Evolutionary conservation across 2,113 vertebrate genomes (phyloP).

Genomic region (Pleuronectes platessa): DNA sequence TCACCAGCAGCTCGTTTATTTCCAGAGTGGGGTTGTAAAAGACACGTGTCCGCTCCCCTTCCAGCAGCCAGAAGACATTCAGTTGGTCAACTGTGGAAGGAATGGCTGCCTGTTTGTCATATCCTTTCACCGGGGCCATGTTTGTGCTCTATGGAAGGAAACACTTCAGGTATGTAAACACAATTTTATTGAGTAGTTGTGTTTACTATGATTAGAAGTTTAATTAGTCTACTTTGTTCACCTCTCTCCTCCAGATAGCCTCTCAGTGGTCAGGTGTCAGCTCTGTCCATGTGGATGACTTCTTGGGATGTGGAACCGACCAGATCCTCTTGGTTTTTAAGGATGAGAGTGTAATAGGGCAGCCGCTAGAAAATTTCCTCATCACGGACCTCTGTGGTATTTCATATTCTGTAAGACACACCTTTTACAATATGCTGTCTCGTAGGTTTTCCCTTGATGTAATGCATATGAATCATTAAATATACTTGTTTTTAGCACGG

Average conservation of each 20-base stretch:
- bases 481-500: slow-evolving; percentile 56
- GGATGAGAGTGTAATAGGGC: slow-evolving; percentile 60
- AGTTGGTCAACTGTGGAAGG: slow-evolving; percentile 76
- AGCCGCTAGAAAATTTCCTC: slow-evolving; percentile 78
- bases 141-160: slow-evolving; percentile 87
- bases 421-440: neutral
- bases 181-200: neutral
- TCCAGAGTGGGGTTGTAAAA: slow-evolving; percentile 86
- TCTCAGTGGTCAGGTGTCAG: slow-evolving; percentile 85
- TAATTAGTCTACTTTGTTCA: neutral
- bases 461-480: neutral
- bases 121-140: slow-evolving; percentile 81
- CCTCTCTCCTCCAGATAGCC: slow-evolving; percentile 81
- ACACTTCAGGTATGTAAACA: slow-evolving; percentile 86
- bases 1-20: slow-evolving; percentile 88
- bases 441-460: neutral
- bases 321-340: slow-evolving; percentile 89
- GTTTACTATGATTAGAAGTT: neutral
- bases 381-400: slow-evolving; percentile 88
- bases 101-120: slow-evolving; percentile 82
- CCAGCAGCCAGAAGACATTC: slow-evolving; percentile 81
- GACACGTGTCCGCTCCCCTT: slow-evolving; percentile 88
- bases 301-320: slow-evolving; percentile 88
- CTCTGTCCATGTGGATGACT: slow-evolving; percentile 89
- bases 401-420: slow-evolving; percentile 85